These are phyloP conservation scores for Aphaenogaster ashmeadi DNA, from an alignment of 1,140 invertebrate species.

Conservation along the genomic window DNA sequence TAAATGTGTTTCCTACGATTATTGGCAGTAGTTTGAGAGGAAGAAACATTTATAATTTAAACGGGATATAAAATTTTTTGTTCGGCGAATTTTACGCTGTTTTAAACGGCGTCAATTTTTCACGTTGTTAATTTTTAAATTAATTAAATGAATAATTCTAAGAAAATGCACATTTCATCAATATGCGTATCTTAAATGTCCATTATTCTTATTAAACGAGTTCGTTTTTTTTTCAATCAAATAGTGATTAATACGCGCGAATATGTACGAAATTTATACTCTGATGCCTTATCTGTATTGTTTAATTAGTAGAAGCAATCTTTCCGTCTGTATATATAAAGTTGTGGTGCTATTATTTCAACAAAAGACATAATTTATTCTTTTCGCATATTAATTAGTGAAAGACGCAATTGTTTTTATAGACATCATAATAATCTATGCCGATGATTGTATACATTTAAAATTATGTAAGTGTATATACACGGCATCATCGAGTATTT, in stretches of 20 bases:
- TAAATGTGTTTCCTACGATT: background rate
- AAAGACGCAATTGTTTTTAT: slow-evolving; percentile 19
- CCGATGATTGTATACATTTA: slow-evolving; percentile 25
- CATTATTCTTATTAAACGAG: slow-evolving; percentile 36
- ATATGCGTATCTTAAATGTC: slow-evolving; percentile 8
- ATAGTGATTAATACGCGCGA: background rate
- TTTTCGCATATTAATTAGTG: background rate
- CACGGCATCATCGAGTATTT: slow-evolving; percentile 39
- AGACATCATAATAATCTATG: slow-evolving; percentile 11
- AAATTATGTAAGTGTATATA: slow-evolving; percentile 47
- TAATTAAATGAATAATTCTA: slow-evolving; percentile 23
- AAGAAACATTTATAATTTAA: slow-evolving; percentile 12
- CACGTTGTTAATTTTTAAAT: slow-evolving; percentile 37
- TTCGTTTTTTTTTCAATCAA: slow-evolving; percentile 3
- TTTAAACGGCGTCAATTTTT: slow-evolving; percentile 30
- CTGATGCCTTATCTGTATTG: background rate
- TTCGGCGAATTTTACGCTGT: background rate
- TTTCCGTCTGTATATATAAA: background rate
- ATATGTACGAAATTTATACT: slow-evolving; percentile 26
- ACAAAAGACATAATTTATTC: background rate
- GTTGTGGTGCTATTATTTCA: background rate
- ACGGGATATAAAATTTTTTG: background rate
- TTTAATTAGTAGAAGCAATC: background rate
- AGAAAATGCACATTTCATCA: background rate
- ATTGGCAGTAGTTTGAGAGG: slow-evolving; percentile 22